phyloP scores from a whole-genome alignment of 2,113 vertebrate species.

The Pungitius pungitius region DNA sequence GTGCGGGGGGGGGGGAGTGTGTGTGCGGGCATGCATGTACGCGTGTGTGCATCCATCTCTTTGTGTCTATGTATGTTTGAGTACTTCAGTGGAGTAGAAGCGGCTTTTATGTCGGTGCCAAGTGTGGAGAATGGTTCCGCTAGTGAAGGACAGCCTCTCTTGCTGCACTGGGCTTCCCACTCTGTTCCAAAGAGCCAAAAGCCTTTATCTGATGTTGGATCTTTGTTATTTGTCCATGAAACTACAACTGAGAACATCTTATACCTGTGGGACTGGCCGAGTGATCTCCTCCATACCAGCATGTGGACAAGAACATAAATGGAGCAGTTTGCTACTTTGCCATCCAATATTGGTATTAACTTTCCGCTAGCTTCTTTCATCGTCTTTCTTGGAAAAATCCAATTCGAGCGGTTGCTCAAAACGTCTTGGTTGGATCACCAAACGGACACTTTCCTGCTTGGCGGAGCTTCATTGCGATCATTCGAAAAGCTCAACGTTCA shows the following conservation, averaged over 20 bases:
- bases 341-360: conserved; percentile 68
- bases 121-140: conserved; percentile 77
- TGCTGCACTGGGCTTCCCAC: conserved; percentile 76
- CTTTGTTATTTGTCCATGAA: conserved; percentile 84
- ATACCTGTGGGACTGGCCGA: conserved; percentile 73
- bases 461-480: conserved; percentile 39
- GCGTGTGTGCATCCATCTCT: conserved; percentile 46
- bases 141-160: conserved; percentile 75
- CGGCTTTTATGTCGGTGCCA: conserved; percentile 81
- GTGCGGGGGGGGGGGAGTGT: conserved; percentile 9
- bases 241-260: conserved; percentile 81
- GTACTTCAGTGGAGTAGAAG: conserved; percentile 71
- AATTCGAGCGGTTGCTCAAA: conserved; percentile 48
- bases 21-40: conserved; percentile 36
- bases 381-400: conserved; percentile 65
- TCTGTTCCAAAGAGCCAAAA: conserved; percentile 78
- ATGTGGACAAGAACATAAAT: conserved; percentile 74
- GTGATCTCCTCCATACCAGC: conserved; percentile 70
- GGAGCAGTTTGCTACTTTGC: conserved; percentile 59
- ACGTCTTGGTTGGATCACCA: conserved; percentile 53
- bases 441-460: conserved; percentile 51
- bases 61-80: conserved; percentile 63
- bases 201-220: conserved; percentile 78
- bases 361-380: conserved; percentile 56
- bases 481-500: conserved; percentile 48